phyloP scores from a whole-genome alignment of 2,797 vertebrate genomes.

The Dryobates pubescens region DNA sequence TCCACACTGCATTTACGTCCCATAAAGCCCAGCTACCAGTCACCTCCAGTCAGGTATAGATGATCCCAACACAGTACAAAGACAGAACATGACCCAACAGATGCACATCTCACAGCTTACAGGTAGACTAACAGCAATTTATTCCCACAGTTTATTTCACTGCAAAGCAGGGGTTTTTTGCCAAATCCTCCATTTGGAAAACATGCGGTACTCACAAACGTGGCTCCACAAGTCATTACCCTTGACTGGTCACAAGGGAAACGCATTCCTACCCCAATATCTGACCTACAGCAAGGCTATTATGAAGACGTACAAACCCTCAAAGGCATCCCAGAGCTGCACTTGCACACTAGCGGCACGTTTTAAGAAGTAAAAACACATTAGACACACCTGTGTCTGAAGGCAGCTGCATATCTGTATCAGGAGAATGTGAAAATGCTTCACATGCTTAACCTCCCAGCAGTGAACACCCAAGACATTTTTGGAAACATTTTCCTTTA shows the following conservation, averaged over 20 bases:
- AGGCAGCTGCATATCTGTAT: accelerated
- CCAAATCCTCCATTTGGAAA: not conserved
- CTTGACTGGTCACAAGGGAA: not conserved
- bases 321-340: not conserved
- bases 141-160: not conserved
- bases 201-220: not conserved
- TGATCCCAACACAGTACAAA: not conserved
- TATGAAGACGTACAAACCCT: not conserved
- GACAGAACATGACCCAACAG: not conserved
- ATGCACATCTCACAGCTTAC: not conserved
- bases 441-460: not conserved
- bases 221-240: not conserved
- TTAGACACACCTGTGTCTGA: not conserved
- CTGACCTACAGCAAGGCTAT: not conserved
- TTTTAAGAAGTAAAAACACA: not conserved
- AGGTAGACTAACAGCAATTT: not conserved
- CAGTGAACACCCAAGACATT: not conserved
- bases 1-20: not conserved
- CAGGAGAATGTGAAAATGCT: not conserved
- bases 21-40: not conserved
- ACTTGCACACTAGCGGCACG: not conserved
- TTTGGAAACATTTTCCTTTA: not conserved
- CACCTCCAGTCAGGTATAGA: not conserved
- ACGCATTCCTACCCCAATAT: not conserved
- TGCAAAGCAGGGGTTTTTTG: not conserved